These are phyloP conservation scores for Drosophila tripunctata DNA, from an alignment of 2,888 invertebrate species.

Conservation along the genomic window DNA sequence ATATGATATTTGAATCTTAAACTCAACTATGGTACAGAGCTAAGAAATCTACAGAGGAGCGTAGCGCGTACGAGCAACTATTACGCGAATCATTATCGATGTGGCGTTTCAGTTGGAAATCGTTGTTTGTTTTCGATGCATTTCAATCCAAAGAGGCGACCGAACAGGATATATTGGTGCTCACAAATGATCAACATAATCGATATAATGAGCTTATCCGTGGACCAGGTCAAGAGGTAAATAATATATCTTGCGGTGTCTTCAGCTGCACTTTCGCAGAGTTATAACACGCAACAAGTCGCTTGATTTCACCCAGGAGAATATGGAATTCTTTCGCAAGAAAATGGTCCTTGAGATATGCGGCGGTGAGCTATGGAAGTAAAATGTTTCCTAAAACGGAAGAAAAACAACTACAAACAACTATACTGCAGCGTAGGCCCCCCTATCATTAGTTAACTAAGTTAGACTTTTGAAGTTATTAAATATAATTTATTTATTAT, in stretches of 20 bases:
- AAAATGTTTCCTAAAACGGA: neutral
- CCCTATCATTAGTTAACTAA: constrained; percentile 23
- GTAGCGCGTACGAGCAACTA: constrained; percentile 84
- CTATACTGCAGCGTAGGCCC: neutral
- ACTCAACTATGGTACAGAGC: too few species aligned
- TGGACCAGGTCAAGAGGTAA: constrained; percentile 87
- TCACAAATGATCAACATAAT: constrained; percentile 88
- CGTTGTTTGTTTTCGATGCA: constrained; percentile 85
- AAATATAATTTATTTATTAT: constrained; percentile 38
- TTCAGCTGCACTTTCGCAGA: constrained; percentile 99
- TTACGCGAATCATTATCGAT: constrained; percentile 84
- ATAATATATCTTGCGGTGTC: constrained; percentile 93
- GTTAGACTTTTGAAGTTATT: constrained; percentile 1
- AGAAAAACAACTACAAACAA: neutral
- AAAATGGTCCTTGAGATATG: constrained; percentile 97
- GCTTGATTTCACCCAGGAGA: constrained; percentile 93
- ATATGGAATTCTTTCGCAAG: constrained; percentile 96
- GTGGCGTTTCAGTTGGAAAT: constrained; percentile 70
- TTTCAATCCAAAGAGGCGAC: constrained; percentile 85
- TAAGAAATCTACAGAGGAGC: constrained; percentile 68
- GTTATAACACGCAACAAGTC: constrained; percentile 90
- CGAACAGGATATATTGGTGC: constrained; percentile 86
- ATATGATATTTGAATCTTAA: too few species aligned
- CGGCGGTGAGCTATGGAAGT: constrained; percentile 87
- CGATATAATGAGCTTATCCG: constrained; percentile 86